Evolutionary conservation across 2,797 vertebrate species (phyloP), one percentile per base, ranked within the genome.

Genomic region (Pipistrellus pygmaeus): DNA sequence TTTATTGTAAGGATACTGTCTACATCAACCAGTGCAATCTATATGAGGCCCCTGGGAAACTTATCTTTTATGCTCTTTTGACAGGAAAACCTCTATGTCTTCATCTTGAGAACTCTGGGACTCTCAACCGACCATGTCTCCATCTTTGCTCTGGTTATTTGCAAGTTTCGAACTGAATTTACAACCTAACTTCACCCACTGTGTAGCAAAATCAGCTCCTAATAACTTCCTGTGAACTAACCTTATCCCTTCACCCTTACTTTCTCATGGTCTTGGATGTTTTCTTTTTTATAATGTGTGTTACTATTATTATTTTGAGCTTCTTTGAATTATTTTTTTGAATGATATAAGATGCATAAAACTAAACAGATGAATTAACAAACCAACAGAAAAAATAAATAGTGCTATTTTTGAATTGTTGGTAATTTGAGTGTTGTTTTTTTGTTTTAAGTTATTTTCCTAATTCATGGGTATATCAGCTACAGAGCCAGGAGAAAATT

Each of bases 381-480:
- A 95, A 32, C n/a, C 60, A 89, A 85, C 0, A 89, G 38, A 86
- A 93, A 96, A 95, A 78, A 89, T 41, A 69, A 82, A 85, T 8
- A 77, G 32, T 73, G 32, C 13, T 64, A 13, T 35, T 87, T 91
- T 27, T 86, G 27, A 88, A 46, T 6, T 66, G 32, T 38, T 66
- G 38, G 78, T 93, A 71, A 82, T 71, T 51, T 66, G 11, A 8
- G 60, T 91, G 60, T 2, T 25, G 55, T 48, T 12, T 48, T 10
- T 60, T 25, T 6, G 27, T 62, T 30, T 30, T 30, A 30, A 18
- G 32, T 48, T 87, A 57, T 48, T 95, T 96, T 92, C 32, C 55
- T 89, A 91, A 91, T 48, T 82, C 21, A 91, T 41, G 12, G 32
- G 53, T 60, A 76, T 86, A 80, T 14, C 60, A 8, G 72, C n/a